phyloP scores from a whole-genome alignment of 2,797 vertebrate species.

The Tolypeutes matacus region DNA sequence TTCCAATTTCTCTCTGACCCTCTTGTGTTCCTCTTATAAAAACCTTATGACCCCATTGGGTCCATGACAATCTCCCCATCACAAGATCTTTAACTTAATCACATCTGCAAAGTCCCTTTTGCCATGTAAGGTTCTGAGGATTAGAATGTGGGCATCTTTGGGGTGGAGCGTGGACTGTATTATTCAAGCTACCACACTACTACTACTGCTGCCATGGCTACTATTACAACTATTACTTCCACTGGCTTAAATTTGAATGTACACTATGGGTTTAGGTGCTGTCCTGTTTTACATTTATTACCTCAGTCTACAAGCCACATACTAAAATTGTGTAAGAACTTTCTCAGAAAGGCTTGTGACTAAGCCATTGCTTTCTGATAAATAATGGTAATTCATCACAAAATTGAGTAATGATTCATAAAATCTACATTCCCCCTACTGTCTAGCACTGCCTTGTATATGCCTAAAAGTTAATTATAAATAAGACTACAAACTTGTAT shows the following conservation, averaged over 20 bases:
- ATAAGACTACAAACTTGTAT: background rate
- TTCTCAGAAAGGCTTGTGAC: constrained; percentile 58
- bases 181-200: background rate
- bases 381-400: constrained; percentile 52
- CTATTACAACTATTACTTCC: background rate
- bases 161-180: no score
- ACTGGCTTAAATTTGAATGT: background rate
- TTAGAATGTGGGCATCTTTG: background rate
- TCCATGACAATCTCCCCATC: background rate
- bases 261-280: background rate
- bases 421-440: constrained; percentile 53
- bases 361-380: constrained; percentile 53
- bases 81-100: constrained; percentile 15
- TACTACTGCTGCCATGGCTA: background rate
- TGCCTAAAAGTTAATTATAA: constrained; percentile 25
- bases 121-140: background rate
- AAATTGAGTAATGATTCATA: constrained; percentile 66
- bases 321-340: constrained; percentile 18
- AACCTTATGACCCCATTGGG: background rate
- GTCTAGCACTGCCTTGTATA: background rate
- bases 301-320: background rate
- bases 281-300: background rate
- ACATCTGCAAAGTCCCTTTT: background rate
- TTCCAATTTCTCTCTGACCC: background rate
- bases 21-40: background rate